Base-by-base conservation (phyloP, 1,140 invertebrate species). In the Polypedilum vanderplanki region DNA sequence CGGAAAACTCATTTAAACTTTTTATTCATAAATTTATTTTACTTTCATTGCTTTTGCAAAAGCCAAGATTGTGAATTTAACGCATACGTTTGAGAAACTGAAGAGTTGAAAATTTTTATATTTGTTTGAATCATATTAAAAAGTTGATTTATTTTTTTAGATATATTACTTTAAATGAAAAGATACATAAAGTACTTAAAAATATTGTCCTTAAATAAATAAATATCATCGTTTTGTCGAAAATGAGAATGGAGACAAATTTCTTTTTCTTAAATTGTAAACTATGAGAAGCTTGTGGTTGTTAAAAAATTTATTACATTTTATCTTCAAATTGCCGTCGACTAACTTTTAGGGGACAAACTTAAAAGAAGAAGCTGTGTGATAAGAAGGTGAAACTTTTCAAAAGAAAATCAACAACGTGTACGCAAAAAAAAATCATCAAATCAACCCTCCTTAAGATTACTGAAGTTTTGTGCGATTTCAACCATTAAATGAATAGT, bases 1-100 rank as follows among this genome's bases (percentile, higher is more conserved):
- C n/a, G 46, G 10, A 57, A 57, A 57, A 57, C 46, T 57, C 46
- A 57, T 57, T 57, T 57, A 57, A 57, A 57, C 46, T 57, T 57
- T 57, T n/a, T 57, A n/a, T 57, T 57, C n/a, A 57, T 57, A 33
- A 33, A 33, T 33, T 33, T 57, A n/a, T 57, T 57, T 15, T 57
- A 12, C 12, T n/a, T 57, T 57, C 12, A n/a, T 1, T 57, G 12
- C 46, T n/a, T 57, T 57, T n/a, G 12, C n/a, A n/a, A 57, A 57
- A 57, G 46, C 12, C 3, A 57, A 57, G 3, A n/a, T 57, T 57
- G 46, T n/a, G 46, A n/a, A 12, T 12, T n/a, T n/a, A 57, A 57
- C 46, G n/a, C 12, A 12, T n/a, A 57, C 12, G 0, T n/a, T 15
- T n/a, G n/a, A 57, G n/a, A 57, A 57, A n/a, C 12, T 57, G 12